These are phyloP conservation scores for Dendrolimus kikuchii DNA, from an alignment of 1,140 invertebrate genomes.

Conservation along the genomic window DNA sequence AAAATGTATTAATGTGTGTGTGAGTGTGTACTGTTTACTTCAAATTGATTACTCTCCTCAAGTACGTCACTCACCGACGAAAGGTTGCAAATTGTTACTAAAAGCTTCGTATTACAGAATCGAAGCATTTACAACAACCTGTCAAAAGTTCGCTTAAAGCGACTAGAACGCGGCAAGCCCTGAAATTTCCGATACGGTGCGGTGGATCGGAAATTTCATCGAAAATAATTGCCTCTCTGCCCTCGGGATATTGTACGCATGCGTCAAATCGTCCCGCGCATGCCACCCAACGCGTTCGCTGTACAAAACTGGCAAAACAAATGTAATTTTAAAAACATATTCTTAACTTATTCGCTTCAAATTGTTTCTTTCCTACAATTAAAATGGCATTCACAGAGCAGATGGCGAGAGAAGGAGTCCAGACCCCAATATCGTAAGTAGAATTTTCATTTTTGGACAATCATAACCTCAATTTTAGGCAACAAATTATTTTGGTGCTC, in stretches of 20 bases:
- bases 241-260: constrained; percentile 24
- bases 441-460: no score
- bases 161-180: constrained; percentile 33
- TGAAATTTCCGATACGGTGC: constrained; percentile 31
- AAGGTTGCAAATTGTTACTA: no score
- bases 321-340: constrained; percentile 25
- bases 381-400: no score
- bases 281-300: constrained; percentile 26
- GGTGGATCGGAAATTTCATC: constrained; percentile 44
- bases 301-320: constrained; percentile 35
- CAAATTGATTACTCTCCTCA: no score
- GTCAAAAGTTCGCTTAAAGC: constrained; percentile 19
- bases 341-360: neutral
- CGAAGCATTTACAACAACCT: constrained; percentile 16
- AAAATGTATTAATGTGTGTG: no score
- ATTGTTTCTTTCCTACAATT: constrained; percentile 3
- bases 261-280: constrained; percentile 36
- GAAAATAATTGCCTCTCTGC: constrained; percentile 37
- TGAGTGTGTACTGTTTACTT: no score
- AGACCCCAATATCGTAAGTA: no score
- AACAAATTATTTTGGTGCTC: no score
- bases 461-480: no score
- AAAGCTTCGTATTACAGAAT: neutral
- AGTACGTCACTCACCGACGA: no score
- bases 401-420: no score